These are phyloP conservation scores for Sula dactylatra DNA, from an alignment of 2,113 vertebrate species.

Conservation along the genomic window DNA sequence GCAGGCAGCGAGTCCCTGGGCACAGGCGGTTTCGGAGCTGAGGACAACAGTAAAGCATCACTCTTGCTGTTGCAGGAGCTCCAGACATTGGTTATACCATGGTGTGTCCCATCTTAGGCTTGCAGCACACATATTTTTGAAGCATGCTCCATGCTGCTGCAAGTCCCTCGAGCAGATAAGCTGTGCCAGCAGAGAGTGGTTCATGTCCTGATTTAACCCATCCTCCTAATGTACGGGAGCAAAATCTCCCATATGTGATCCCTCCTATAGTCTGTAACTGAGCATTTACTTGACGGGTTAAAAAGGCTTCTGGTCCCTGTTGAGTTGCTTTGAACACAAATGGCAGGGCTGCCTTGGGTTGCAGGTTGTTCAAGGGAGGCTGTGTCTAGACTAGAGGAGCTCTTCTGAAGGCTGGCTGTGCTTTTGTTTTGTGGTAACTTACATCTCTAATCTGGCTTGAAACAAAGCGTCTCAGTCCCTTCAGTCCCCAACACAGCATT, in stretches of 20 bases:
- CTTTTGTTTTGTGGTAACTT: background rate
- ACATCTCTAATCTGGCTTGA: background rate
- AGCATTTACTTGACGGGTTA: background rate
- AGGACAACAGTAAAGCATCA: background rate
- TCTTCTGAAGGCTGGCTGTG: background rate
- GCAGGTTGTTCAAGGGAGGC: background rate
- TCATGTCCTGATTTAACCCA: background rate
- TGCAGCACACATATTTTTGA: fast-evolving
- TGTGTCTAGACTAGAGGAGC: background rate
- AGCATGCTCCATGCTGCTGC: background rate
- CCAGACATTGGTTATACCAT: fast-evolving
- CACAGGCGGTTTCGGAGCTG: fast-evolving
- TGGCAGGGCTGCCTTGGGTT: background rate
- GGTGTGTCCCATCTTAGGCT: background rate
- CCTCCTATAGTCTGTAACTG: background rate
- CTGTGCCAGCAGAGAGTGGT: background rate
- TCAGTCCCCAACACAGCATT: background rate
- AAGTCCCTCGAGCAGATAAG: background rate
- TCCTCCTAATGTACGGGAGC: background rate
- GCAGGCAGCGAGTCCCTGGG: background rate
- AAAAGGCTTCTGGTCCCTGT: background rate
- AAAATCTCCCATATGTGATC: background rate
- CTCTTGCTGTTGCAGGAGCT: background rate
- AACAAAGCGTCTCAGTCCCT: background rate
- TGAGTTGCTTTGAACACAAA: background rate